These are phyloP conservation scores for Eleginops maclovinus DNA, from an alignment of 2,113 vertebrate genomes.

Conservation along the genomic window DNA sequence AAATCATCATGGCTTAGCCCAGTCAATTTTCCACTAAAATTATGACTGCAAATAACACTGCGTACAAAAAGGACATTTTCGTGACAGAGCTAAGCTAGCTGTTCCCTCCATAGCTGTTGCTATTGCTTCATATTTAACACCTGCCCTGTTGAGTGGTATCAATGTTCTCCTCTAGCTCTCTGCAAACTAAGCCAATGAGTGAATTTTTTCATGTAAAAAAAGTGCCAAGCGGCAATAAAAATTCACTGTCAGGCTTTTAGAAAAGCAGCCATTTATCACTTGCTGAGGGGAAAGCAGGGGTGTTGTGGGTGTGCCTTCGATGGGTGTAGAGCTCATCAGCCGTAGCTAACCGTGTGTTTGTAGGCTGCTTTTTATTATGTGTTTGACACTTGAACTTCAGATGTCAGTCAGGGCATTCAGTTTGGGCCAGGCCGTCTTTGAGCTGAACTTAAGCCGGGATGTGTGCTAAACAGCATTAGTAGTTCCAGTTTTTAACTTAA, in stretches of 20 bases:
- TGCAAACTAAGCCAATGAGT: not conserved
- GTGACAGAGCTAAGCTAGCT: not conserved
- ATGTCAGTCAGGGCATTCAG: constrained; percentile 44
- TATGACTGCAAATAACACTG: too few species aligned
- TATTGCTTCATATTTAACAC: not conserved
- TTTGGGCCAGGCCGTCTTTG: constrained; percentile 28
- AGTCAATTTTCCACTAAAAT: too few species aligned
- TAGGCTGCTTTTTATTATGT: constrained; percentile 59
- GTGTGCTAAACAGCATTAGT: not conserved
- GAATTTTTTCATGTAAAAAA: not conserved
- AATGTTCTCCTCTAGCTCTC: not conserved
- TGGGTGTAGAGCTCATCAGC: constrained; percentile 68
- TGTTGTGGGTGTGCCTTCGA: constrained; percentile 74
- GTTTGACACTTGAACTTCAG: constrained; percentile 29
- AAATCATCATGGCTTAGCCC: too few species aligned
- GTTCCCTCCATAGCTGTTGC: too few species aligned
- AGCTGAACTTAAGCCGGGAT: constrained; percentile 21
- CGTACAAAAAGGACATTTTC: too few species aligned
- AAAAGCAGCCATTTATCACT: constrained; percentile 3
- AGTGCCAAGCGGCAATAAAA: constrained; percentile 33
- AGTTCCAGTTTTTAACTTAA: constrained; percentile 27
- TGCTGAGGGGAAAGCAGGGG: constrained; percentile 27
- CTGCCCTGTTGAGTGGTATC: not conserved
- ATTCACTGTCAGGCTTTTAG: constrained; percentile 13
- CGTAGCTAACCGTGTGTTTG: constrained; percentile 63